A percentile compares a stretch with the other conserved stretches of the same genome.
Evolutionary conservation across 2,888 invertebrate species (phyloP).

Genomic region (Tenthredo mesomela): DNA sequence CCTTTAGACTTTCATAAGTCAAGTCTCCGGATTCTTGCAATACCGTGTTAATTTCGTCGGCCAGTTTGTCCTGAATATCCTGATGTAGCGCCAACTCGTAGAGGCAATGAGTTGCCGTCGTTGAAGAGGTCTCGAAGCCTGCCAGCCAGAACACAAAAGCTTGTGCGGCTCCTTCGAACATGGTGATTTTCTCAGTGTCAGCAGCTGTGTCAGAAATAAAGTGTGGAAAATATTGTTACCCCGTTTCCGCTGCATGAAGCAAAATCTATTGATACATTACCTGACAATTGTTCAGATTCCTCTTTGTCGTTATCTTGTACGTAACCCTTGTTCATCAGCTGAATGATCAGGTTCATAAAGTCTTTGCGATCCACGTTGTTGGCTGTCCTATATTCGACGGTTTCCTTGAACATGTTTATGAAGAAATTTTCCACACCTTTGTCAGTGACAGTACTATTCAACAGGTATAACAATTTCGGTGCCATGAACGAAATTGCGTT

Average conservation of each 20-base stretch:
- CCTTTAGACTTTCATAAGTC: constrained; percentile 80
- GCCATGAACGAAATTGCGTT: neutral
- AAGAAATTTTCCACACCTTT: neutral
- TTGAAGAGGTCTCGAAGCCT: constrained; percentile 84
- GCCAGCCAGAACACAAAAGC: constrained; percentile 69
- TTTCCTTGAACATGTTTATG: neutral
- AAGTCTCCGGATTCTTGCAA: constrained; percentile 78
- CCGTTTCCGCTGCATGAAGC: neutral
- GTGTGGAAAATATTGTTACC: neutral
- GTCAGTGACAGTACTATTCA: neutral
- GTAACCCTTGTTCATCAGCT: constrained; percentile 12
- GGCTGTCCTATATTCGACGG: too few species aligned
- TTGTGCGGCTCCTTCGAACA: constrained; percentile 74
- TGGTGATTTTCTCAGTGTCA: constrained; percentile 68
- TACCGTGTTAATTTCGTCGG: constrained; percentile 78
- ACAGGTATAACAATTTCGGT: neutral
- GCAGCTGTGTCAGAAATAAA: neutral
- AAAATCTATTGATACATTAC: neutral
- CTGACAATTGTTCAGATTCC: neutral
- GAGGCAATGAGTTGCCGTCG: constrained; percentile 81
- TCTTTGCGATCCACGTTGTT: neutral
- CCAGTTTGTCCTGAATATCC: constrained; percentile 60
- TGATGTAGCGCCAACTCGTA: neutral
- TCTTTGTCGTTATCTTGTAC: neutral
- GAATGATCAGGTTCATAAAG: neutral